Base-by-base conservation (phyloP, 2,113 vertebrate species). In the Pseudorectes ferrugineus region DNA sequence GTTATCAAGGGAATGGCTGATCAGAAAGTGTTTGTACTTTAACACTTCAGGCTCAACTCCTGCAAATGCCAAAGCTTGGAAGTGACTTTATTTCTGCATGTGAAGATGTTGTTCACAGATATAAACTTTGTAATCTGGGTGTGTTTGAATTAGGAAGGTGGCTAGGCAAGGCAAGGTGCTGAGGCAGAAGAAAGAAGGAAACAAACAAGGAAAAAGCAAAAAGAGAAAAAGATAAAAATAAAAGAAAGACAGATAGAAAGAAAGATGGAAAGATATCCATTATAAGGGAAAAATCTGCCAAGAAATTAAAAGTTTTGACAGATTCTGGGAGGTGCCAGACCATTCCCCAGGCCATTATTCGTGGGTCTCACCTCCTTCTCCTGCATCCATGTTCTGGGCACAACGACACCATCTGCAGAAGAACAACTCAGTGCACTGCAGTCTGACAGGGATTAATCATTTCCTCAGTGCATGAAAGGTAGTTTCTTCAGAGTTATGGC, bases 21-120 rank as follows among this genome's bases (percentile, higher is more conserved):
- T 65, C 90, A 80, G 93, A 95, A 96, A 95, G 92, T 92, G 94
- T 97, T 92, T 92, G 93, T 93, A 93, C 93, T 96, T 95, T 97
- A 96, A 96, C 95, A 96, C 95, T 95, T 95, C 88, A 96, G 92
- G 82, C 93, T 96, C 90, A 89, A 96, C 92, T 96, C 92, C 92
- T 90, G 90, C 82, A 95, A 95, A 92, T 26, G 76, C 88, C 94
- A 88, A 88, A 88, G 85, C 82, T 80, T 88, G 71, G 79, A 83
- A 96, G 10, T 92, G 85, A 59, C 95, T 97, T 92, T 95, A 81
- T 95, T 86, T 93, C 84, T 90, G 55, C 77, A 89, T 94, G 17
- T 88, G 93, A 85, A 82, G 84, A 72, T 88, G 59, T 74, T 92
- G 62, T 92, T 95, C 72, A 71, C 63, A 94, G 63, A 94, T 58